Conservation (phyloP, 2,797 vertebrate genomes). For the Meriones psammophilus region DNA sequence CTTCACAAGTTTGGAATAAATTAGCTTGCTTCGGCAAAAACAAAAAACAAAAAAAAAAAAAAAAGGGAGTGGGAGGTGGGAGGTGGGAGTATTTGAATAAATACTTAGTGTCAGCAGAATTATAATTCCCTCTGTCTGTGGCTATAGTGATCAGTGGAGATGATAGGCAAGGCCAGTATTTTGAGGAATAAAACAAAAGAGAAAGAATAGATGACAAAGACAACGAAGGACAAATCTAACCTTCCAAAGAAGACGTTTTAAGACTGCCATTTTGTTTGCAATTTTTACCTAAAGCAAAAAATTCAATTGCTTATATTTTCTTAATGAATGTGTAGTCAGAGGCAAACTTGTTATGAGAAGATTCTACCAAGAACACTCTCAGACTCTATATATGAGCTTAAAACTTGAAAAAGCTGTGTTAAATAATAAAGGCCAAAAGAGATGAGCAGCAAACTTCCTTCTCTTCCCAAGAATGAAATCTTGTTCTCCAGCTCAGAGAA, state of each 20-base stretch:
- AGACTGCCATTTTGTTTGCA: not conserved
- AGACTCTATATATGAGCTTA: not conserved
- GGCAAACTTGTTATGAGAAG: not conserved
- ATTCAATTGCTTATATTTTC: not conserved
- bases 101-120: not conserved
- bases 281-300: slow-evolving; percentile 7
- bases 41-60: no score
- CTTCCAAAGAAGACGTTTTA: not conserved
- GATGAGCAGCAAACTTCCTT: not conserved
- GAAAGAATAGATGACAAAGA: not conserved
- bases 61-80: no score
- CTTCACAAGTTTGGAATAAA: slow-evolving; percentile 71
- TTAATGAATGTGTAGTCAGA: slow-evolving; percentile 10
- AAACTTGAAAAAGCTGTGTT: not conserved
- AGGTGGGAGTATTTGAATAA: not conserved
- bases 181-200: not conserved
- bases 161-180: not conserved
- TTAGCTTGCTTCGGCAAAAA: slow-evolving; percentile 47
- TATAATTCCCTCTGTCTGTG: not conserved
- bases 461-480: slow-evolving; percentile 59
- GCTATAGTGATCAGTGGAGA: not conserved
- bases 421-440: slow-evolving; percentile 30
- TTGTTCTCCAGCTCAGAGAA: slow-evolving; percentile 76
- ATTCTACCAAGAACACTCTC: not conserved
- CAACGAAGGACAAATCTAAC: not conserved